Conservation (phyloP, 2,113 vertebrate species). For the Spizaetus ornatus region DNA sequence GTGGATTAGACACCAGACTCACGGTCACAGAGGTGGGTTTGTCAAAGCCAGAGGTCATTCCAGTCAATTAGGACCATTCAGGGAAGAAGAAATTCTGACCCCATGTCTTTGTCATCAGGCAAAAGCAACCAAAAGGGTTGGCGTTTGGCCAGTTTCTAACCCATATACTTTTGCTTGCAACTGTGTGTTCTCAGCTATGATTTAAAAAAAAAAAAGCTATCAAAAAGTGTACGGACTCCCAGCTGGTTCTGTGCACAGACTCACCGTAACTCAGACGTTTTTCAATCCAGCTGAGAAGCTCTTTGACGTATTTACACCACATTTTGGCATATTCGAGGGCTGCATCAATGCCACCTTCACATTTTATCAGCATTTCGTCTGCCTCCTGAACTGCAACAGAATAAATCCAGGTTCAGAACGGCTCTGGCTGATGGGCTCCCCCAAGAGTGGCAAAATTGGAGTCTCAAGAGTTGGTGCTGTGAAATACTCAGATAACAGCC, state of each 20-base stretch:
- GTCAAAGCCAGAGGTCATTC: background rate
- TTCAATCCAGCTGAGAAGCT: constrained; percentile 88
- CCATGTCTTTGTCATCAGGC: background rate
- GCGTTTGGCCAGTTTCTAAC: background rate
- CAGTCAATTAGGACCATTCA: too few relatives aligned
- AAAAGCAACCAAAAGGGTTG: background rate
- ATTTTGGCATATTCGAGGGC: constrained; percentile 87
- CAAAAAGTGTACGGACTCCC: accelerated
- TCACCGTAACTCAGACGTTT: constrained; percentile 86
- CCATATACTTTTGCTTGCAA: accelerated
- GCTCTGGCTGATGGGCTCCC: background rate
- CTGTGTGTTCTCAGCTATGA: background rate
- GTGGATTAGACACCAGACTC: background rate
- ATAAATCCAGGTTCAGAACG: background rate
- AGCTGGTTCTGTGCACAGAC: background rate
- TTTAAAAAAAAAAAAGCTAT: background rate
- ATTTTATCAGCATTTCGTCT: constrained; percentile 80
- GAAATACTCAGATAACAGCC: background rate
- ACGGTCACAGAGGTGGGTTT: background rate
- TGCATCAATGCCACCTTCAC: constrained; percentile 83
- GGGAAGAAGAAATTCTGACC: background rate
- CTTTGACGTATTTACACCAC: constrained; percentile 93
- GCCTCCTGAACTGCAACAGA: constrained; percentile 80
- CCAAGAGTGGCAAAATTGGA: background rate
- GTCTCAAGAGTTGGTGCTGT: background rate